Base-by-base conservation (phyloP, 2,113 vertebrate species). In the Sminthopsis crassicaudata region DNA sequence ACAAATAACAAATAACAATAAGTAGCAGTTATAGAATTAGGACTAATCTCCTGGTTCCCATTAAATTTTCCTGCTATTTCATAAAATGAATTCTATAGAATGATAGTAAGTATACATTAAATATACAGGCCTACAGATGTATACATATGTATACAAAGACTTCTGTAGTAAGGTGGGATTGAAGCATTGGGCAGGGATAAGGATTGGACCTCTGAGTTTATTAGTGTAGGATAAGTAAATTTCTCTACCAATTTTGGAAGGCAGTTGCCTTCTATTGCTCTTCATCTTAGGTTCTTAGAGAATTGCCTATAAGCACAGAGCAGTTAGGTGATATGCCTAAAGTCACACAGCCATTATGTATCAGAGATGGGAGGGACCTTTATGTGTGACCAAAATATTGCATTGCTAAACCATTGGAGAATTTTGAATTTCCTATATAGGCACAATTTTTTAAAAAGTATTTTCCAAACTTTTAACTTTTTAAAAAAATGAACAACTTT, bases 371-470 rank as follows among this genome's bases (percentile, higher is more conserved):
- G 36, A 84, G n/a, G n/a, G 36, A 84, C n/a, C n/a, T 84, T 84
- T 84, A 84, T 42, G n/a, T 42, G 0, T 84, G 67, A 84, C n/a
- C n/a, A 95, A 53, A 94, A 93, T 93, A 91, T 42, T n/a, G 76
- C 48, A 93, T 30, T 92, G 42, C 53, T 91, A 92, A 95, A 91
- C 55, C 48, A 94, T 46, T 91, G 51, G 57, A 76, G 93, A 48
- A 76, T 91, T 76, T 27, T 90, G 67, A 91, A 60, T 36, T 92
- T 84, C n/a, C 52, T 94, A 57, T 26, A 53, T 26, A 57, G 94
- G 93, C 92, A 92, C 24, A 67, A 6, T 46, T 27, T 91, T 57
- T 53, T 10, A 51, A 89, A 93, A 60, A 93, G 6, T 91, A 92
- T 52, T 95, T 0, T 84, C n/a, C 19, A 84, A 84, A 84, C 67